phyloP scores from a whole-genome alignment of 2,797 vertebrate genomes.

The Otolemur crassicaudatus region DNA sequence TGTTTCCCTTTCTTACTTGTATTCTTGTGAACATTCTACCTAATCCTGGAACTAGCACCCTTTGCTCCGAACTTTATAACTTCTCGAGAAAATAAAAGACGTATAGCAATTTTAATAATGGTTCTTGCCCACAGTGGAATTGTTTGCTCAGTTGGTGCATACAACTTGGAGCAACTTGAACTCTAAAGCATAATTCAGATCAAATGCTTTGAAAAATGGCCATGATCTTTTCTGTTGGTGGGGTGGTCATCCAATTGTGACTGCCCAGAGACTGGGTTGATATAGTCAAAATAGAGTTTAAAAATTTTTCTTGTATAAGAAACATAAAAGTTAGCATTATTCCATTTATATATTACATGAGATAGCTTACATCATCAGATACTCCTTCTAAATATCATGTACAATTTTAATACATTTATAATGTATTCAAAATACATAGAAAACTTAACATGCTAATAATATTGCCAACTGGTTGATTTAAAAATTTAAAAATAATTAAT shows the following conservation, averaged over 20 bases:
- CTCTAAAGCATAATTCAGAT: not conserved
- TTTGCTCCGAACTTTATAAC: slow-evolving; percentile 31
- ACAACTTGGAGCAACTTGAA: not conserved
- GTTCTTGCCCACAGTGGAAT: not conserved
- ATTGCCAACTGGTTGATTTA: not conserved
- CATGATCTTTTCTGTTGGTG: not conserved
- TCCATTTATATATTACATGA: not conserved
- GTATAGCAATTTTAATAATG: not conserved
- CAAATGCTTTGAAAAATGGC: not conserved
- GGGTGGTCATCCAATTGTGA: not conserved
- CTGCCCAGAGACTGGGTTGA: not conserved
- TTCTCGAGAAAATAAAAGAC: slow-evolving; percentile 6
- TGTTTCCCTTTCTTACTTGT: not conserved
- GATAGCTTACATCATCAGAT: not conserved
- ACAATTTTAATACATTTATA: slow-evolving; percentile 31
- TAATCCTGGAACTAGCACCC: not conserved
- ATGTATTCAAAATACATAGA: slow-evolving; percentile 26
- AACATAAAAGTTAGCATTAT: slow-evolving; percentile 22
- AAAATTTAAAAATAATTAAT: not conserved
- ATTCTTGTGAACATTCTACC: not conserved
- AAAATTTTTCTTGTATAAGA: not conserved
- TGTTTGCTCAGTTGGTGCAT: not conserved
- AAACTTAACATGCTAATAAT: slow-evolving; percentile 27
- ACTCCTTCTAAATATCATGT: not conserved
- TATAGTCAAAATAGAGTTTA: not conserved